These are phyloP conservation scores for Scaptomyza parva DNA, from an alignment of 2,888 invertebrate species.

Conservation along the genomic window DNA sequence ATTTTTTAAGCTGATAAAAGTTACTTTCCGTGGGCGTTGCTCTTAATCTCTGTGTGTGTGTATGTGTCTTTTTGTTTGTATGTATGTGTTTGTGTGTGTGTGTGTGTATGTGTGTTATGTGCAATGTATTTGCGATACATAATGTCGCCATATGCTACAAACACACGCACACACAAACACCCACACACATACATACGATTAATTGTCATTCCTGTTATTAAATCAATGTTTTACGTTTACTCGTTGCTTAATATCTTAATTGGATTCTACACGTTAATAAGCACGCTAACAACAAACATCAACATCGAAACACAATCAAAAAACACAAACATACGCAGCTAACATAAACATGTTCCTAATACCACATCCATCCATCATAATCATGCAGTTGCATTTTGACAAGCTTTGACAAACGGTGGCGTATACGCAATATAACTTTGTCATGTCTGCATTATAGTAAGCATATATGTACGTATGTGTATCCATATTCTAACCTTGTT, in stretches of 20 bases:
- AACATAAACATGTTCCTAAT: conserved; percentile 3
- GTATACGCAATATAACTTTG: conserved; percentile 36
- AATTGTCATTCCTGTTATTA: conserved; percentile 4
- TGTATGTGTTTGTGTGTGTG: conserved; percentile 10
- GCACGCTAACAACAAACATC: conserved; percentile 22
- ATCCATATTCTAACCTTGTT: conserved; percentile 4
- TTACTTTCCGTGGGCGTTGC: background rate
- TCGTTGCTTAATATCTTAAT: conserved; percentile 16
- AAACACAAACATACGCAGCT: conserved; percentile 16
- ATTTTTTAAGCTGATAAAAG: conserved; percentile 10
- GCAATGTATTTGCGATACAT: conserved; percentile 3
- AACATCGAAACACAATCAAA: conserved; percentile 9
- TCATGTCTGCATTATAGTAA: conserved; percentile 3
- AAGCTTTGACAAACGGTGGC: conserved; percentile 12
- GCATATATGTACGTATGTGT: conserved; percentile 1
- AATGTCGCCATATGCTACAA: background rate
- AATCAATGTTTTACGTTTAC: conserved; percentile 7
- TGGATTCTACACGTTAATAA: conserved; percentile 30
- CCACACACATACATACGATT: background rate
- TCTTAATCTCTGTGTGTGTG: conserved; percentile 4
- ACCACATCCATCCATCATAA: background rate
- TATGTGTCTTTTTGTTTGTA: conserved; percentile 4
- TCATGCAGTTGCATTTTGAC: background rate
- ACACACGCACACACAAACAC: background rate
- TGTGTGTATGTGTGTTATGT: conserved; percentile 6